Evolutionary conservation across 2,888 invertebrate species (phyloP).

Genomic region (Cephus spinipes): DNA sequence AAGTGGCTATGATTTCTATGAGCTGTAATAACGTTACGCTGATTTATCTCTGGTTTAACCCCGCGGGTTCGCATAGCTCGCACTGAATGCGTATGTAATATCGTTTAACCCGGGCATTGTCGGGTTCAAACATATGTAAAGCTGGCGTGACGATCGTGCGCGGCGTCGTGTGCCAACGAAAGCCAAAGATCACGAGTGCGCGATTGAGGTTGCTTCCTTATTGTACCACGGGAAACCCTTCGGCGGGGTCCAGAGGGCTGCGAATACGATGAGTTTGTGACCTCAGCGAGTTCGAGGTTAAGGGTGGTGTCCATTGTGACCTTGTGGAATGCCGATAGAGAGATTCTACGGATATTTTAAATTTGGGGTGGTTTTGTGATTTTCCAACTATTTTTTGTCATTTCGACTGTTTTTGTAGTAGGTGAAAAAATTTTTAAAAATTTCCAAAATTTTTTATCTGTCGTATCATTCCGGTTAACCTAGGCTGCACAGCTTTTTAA

Average conservation of each 20-base stretch:
- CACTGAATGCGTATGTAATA: conserved; percentile 49
- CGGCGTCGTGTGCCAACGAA: conserved; percentile 27
- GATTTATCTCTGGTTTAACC: conserved; percentile 59
- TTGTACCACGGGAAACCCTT: conserved; percentile 32
- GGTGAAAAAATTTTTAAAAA: background rate
- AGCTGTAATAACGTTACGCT: conserved; percentile 55
- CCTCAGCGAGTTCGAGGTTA: background rate
- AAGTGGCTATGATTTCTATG: conserved; percentile 55
- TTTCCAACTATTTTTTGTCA: background rate
- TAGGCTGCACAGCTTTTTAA: background rate
- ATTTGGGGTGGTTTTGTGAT: background rate
- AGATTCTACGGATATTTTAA: background rate
- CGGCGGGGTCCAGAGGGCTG: background rate
- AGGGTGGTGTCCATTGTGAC: background rate
- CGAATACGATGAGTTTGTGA: background rate
- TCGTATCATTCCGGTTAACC: background rate
- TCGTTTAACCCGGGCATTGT: conserved; percentile 60
- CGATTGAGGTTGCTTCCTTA: conserved; percentile 46
- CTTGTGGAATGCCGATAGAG: background rate
- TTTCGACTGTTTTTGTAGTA: background rate
- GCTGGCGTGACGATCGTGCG: conserved; percentile 53
- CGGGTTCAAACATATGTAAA: conserved; percentile 59
- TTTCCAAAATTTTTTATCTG: too few relatives aligned
- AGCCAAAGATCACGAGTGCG: conserved; percentile 7
- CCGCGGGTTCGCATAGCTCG: conserved; percentile 29